Conservation (phyloP, 2,113 vertebrate genomes). For the human (Homo sapiens) region DNA sequence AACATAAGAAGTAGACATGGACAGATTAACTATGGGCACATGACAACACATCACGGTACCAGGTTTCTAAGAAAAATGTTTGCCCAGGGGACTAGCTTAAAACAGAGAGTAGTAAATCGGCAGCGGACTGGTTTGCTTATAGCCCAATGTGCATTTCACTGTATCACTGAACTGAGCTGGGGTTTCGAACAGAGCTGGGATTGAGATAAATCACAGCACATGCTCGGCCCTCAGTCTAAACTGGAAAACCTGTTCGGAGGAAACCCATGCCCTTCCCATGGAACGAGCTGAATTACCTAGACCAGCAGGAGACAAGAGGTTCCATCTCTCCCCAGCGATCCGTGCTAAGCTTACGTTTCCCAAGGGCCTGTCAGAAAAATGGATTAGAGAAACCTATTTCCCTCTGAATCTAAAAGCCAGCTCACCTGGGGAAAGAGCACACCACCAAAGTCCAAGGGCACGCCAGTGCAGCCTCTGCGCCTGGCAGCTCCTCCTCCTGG, state of each 20-base stretch:
- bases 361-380: background rate
- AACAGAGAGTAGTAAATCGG: rapidly evolving
- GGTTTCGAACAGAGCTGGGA: background rate
- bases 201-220: background rate
- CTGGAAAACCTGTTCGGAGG: background rate
- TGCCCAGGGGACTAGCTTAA: background rate
- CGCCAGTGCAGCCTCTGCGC: rapidly evolving
- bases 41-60: rapidly evolving
- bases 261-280: rapidly evolving
- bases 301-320: background rate
- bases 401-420: background rate
- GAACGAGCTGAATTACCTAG: rapidly evolving
- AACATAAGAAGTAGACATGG: rapidly evolving
- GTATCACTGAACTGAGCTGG: rapidly evolving
- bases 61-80: background rate
- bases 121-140: rapidly evolving
- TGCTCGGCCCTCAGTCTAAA: background rate
- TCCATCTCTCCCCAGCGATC: background rate
- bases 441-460: rapidly evolving
- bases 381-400: background rate
- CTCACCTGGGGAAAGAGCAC: background rate
- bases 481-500: rapidly evolving
- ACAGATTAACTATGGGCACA: rapidly evolving
- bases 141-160: rapidly evolving
- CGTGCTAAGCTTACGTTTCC: background rate